Base-by-base conservation (phyloP, 2,888 invertebrate genomes). In the Rotaria sp. region DNA sequence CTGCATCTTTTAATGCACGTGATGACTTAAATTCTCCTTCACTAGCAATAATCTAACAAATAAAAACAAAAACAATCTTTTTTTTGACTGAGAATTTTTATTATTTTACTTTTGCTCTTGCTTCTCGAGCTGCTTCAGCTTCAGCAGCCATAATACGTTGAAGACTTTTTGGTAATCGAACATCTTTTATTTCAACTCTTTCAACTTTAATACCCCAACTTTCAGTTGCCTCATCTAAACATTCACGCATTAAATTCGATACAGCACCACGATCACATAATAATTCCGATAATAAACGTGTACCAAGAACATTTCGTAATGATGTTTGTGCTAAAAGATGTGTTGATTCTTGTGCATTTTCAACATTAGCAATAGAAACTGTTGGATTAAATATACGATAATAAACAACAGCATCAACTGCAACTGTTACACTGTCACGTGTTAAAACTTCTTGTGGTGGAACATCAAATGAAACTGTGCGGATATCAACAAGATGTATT, bases 361-460 rank as follows among this genome's bases (percentile, higher is more conserved):
- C 97, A 80, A 98, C 97, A 92, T 98, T 98, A 84, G 96, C 96
- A n/a, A 92, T 96, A 84, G 97, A 96, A 88, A 97, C 95, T 1
- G 97, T 97, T 26, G 98, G 97, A 91, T 97, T 97, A 89, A 95
- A 95, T 48, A 98, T 96, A 84, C 91, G 88, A 88, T 92, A 92
- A 88, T 92, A 92, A n/a, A 92, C 90, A 26, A 93, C 93, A 38
- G 97, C 97, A 91, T 98, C 97, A 74, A 98, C 97, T 3, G 96
- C 96, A 7, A 98, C 97, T 0, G 97, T 98, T 87, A 97, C 97
- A 87, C 96, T 96, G 92, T 97, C 97, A 92, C 96, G 96, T 57
- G 97, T 97, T 88, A 97, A 92, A 26, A 97, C 96, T 94, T 97
- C 97, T 93, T 98, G 97, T 0, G 97, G 97, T 85, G 97, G 97